Base-by-base conservation (phyloP, 2,797 vertebrate genomes). In the Pseudochromis fuscus region DNA sequence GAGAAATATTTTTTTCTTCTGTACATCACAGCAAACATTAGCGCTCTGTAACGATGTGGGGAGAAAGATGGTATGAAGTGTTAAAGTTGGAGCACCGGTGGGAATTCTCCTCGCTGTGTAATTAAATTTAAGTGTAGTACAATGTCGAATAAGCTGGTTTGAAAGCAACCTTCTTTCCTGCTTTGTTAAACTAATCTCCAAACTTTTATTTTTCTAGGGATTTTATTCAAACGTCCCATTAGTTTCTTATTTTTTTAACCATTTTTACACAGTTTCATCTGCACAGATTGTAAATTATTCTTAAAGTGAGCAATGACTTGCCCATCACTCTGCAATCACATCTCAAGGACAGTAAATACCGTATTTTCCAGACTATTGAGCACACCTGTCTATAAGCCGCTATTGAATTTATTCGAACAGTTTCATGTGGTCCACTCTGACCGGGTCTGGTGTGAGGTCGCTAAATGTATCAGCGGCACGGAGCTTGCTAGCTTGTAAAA, bases 331-430 rank as follows among this genome's bases (percentile, higher is more conserved):
- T 35, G 11, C 10, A 0, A 18, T 57, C 38, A 58, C 31, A 63
- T 49, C 27, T 55, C 40, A 72, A 48, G 72, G 38, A 69, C 10
- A 7, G 66, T 79, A 65, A 78, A 85, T 84, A 66, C 80, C 75
- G 51, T 19, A 77, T 35, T n/a, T n/a, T n/a, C n/a, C n/a, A n/a
- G n/a, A n/a, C n/a, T n/a, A n/a, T n/a, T n/a, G n/a, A n/a, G n/a
- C n/a, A n/a, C n/a, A n/a, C n/a, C n/a, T n/a, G n/a, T n/a, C n/a
- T n/a, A n/a, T n/a, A n/a, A n/a, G n/a, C n/a, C n/a, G n/a, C n/a
- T n/a, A n/a, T n/a, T n/a, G n/a, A n/a, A n/a, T n/a, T n/a, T n/a
- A n/a, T n/a, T n/a, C n/a, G n/a, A n/a, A n/a, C n/a, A n/a, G n/a
- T n/a, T n/a, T n/a, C n/a, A n/a, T n/a, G n/a, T n/a, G n/a, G n/a